phyloP scores from a whole-genome alignment of 2,888 invertebrate species.

The Hyppa rectilinea region DNA sequence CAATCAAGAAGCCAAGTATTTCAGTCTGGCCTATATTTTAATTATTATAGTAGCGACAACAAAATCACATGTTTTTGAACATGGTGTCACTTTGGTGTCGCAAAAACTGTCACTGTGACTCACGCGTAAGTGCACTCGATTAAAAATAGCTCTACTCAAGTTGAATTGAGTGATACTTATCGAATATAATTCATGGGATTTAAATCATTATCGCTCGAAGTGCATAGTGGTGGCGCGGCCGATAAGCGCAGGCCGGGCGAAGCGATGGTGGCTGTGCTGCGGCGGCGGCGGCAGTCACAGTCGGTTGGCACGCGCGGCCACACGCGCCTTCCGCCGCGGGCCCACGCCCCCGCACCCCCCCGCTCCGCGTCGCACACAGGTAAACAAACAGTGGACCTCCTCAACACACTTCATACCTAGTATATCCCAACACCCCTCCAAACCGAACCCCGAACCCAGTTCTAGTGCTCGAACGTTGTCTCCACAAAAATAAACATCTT shows the following conservation, averaged over 20 bases:
- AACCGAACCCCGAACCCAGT: constrained; percentile 53
- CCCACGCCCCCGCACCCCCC: constrained; percentile 78
- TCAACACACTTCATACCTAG: constrained; percentile 55
- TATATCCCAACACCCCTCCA: constrained; percentile 57
- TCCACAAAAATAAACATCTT: constrained; percentile 61
- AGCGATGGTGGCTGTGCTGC: constrained; percentile 69
- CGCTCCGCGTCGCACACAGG: constrained; percentile 80
- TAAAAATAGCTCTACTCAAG: constrained; percentile 46
- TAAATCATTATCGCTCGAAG: constrained; percentile 82
- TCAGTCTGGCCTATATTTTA: constrained; percentile 28
- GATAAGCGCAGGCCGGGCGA: constrained; percentile 85
- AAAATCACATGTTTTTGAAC: constrained; percentile 6
- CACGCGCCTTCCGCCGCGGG: constrained; percentile 85
- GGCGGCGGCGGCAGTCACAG: constrained; percentile 82
- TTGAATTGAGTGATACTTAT: constrained; percentile 42
- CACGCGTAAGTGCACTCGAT: constrained; percentile 33
- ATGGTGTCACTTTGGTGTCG: not conserved
- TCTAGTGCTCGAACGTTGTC: constrained; percentile 71
- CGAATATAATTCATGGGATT: constrained; percentile 63
- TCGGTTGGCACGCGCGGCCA: constrained; percentile 87
- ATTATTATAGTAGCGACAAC: constrained; percentile 30
- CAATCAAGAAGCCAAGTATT: constrained; percentile 22
- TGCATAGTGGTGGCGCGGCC: constrained; percentile 81
- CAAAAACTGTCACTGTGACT: constrained; percentile 5
- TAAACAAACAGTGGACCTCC: constrained; percentile 78